Evolutionary conservation across 1,140 invertebrate species (phyloP), one percentile per base, ranked within the genome.

Genomic region (Himalopsyche phryganea): DNA sequence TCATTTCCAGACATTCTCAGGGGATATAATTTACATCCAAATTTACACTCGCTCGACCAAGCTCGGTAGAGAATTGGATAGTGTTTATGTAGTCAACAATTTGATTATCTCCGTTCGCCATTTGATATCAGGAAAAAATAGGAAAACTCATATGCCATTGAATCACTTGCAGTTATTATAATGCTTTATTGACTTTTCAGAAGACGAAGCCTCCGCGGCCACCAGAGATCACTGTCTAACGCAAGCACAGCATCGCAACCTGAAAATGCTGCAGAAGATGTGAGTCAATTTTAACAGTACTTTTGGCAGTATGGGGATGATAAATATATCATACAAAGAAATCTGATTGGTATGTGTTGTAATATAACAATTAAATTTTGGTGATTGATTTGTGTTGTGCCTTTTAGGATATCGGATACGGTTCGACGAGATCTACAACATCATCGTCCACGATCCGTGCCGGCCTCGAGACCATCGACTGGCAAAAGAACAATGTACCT

Each of bases 331-430:
- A 6, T 7, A n/a, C 6, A 35, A 35, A n/a, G 33, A n/a, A 7
- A 35, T 6, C n/a, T 6, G 6, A 7, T 35, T 35, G 33, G n/a
- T 35, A 7, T 35, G 33, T 35, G 33, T 35, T 35, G 33, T 7
- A 35, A 35, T 35, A 35, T 7, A 7, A 40, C n/a, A 40, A 3
- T 11, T 40, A 15, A 40, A 5, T 4, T 40, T 40, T n/a, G n/a
- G n/a, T n/a, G n/a, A n/a, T n/a, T n/a, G n/a, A n/a, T 40, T 15
- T 20, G 53, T 35, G 38, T 18, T 52, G 3, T 52, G 13, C 50
- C 52, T 69, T 65, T 0, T 58, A 86, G 83, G 88, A 90, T 69
- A 81, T 82, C 66, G 88, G 88, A 5, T 91, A 90, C 69, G 87
- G 85, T 1, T 90, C 88, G 0, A 87, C 90, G 0, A 72, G 85